Percentiles rank a stretch among this genome's conserved stretches.
Conservation (phyloP, 2,113 vertebrate genomes). For the Fregata magnificens region DNA sequence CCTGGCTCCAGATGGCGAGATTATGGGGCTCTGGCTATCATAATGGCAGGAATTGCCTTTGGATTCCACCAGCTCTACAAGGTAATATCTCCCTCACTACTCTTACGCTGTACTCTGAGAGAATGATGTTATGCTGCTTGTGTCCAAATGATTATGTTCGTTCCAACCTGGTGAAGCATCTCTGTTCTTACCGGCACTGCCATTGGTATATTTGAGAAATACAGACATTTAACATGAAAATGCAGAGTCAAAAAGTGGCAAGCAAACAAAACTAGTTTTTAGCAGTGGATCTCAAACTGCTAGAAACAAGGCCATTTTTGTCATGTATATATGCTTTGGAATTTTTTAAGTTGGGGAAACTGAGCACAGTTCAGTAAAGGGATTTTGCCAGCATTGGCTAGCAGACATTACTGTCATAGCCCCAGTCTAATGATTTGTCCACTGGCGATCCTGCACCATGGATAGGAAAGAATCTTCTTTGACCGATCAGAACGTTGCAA, state of each 20-base stretch:
- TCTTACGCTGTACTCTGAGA: background rate
- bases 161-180: background rate
- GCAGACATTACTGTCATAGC: background rate
- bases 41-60: slow-evolving; percentile 92
- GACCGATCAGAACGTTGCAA: background rate
- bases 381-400: background rate
- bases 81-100: slow-evolving; percentile 63
- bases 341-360: background rate
- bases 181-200: background rate
- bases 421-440: background rate
- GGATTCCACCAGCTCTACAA: slow-evolving; percentile 96
- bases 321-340: too few species aligned
- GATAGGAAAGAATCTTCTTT: background rate
- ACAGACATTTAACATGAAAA: background rate
- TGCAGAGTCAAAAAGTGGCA: background rate
- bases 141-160: background rate
- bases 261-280: background rate
- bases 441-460: background rate
- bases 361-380: background rate
- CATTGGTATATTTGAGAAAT: background rate
- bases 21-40: slow-evolving; percentile 91
- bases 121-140: background rate
- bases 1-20: slow-evolving; percentile 90
- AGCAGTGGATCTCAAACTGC: background rate
- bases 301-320: background rate